phyloP scores from a whole-genome alignment of 2,888 invertebrate species.

The Silvanus unidentatus region DNA sequence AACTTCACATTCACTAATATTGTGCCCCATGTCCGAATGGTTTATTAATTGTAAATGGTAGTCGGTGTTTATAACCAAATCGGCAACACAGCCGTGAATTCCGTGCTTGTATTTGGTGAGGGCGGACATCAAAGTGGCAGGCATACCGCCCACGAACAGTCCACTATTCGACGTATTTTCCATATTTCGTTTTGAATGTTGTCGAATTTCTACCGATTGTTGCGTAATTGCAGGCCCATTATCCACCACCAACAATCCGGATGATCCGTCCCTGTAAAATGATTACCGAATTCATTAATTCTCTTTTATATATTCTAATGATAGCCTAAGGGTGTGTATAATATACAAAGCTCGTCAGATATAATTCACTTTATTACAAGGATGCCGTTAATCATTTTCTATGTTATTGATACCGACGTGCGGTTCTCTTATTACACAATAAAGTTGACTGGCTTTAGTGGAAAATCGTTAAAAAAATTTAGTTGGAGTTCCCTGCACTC shows the following conservation, averaged over 20 bases:
- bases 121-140: conserved; percentile 22
- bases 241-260: conserved; percentile 84
- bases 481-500: too few species aligned
- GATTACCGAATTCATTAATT: background rate
- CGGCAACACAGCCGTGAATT: conserved; percentile 57
- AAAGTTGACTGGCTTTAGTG: too few species aligned
- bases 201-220: conserved; percentile 69
- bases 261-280: conserved; percentile 70
- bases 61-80: conserved; percentile 57
- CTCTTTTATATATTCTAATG: conserved; percentile 3
- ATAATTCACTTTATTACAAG: too few species aligned
- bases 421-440: too few species aligned
- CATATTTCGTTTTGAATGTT: conserved; percentile 14
- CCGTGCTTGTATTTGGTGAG: conserved; percentile 50
- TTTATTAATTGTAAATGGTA: conserved; percentile 50
- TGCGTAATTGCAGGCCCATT: conserved; percentile 74
- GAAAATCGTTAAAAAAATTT: too few species aligned
- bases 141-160: conserved; percentile 70
- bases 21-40: conserved; percentile 49
- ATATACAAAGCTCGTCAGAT: too few species aligned
- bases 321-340: too few species aligned
- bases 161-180: conserved; percentile 68
- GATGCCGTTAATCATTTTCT: too few species aligned
- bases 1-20: conserved; percentile 44
- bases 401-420: too few species aligned